Percentiles rank a stretch among this genome's conserved stretches.
These are phyloP conservation scores for Ophion obscuratus DNA, from an alignment of 2,888 invertebrate genomes.

Conservation along the genomic window DNA sequence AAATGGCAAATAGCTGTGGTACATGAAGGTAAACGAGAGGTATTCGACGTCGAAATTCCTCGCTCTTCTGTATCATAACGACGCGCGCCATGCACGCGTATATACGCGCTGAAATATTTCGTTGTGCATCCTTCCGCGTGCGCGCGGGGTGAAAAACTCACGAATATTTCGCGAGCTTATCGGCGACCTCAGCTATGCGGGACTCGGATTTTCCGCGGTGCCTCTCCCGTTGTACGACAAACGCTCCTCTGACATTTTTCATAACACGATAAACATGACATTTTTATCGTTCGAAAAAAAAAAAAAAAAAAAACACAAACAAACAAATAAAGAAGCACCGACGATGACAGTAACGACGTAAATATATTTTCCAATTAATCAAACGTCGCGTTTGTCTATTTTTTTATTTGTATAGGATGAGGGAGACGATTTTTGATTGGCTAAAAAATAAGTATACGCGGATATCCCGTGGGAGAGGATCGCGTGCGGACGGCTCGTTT, in stretches of 20 bases:
- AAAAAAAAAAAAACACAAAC: too few species aligned
- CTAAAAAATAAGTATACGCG: conserved; percentile 1
- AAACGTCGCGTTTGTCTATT: neutral
- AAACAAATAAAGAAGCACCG: neutral
- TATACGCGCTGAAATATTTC: conserved; percentile 42
- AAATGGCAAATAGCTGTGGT: conserved; percentile 25
- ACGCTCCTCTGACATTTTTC: neutral
- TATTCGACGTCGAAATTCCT: conserved; percentile 45
- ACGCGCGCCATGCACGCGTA: neutral
- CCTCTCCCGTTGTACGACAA: neutral
- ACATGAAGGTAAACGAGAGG: conserved; percentile 43
- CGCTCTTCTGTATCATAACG: conserved; percentile 17
- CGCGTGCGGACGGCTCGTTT: conserved; percentile 42
- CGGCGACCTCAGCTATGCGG: conserved; percentile 14
- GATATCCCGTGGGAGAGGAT: conserved; percentile 62
- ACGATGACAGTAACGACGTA: neutral
- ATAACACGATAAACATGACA: neutral
- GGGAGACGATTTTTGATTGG: neutral
- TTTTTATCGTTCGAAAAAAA: neutral
- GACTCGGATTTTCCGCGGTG: neutral
- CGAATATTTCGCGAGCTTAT: conserved; percentile 43
- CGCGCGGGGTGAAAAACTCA: conserved; percentile 1
- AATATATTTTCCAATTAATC: neutral
- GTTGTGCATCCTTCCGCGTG: conserved; percentile 14
- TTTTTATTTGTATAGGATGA: neutral